phyloP scores from a whole-genome alignment of 1,140 invertebrate genomes.

The Eupeodes corollae region DNA sequence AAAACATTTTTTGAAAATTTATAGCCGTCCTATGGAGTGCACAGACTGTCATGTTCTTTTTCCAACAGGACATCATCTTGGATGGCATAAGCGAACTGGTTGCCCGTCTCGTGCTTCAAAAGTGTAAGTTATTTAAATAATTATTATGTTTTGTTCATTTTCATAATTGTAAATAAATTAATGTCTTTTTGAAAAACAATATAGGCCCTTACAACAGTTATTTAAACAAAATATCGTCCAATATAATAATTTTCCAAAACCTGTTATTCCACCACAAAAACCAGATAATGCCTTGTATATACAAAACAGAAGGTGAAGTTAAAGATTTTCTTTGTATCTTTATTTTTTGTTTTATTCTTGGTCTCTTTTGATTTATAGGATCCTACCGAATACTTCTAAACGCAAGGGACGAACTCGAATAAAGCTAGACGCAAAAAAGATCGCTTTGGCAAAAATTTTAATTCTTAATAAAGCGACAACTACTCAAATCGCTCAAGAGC shows the following conservation, averaged over 20 bases:
- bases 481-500: slow-evolving; percentile 31
- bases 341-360: too few relatives aligned
- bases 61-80: slow-evolving; percentile 33
- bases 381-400: slow-evolving; percentile 22
- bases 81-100: slow-evolving; percentile 35
- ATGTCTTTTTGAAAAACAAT: background rate
- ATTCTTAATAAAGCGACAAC: slow-evolving; percentile 33
- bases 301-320: slow-evolving; percentile 26
- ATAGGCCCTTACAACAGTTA: slow-evolving; percentile 31
- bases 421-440: slow-evolving; percentile 33
- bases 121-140: slow-evolving; percentile 17
- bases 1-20: background rate
- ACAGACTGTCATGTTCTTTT: slow-evolving; percentile 34
- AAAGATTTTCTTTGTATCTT: too few relatives aligned
- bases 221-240: slow-evolving; percentile 34
- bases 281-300: slow-evolving; percentile 22
- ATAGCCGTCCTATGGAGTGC: slow-evolving; percentile 34
- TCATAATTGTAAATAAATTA: background rate
- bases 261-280: slow-evolving; percentile 20
- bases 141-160: background rate
- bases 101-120: slow-evolving; percentile 32
- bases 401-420: slow-evolving; percentile 34
- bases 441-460: slow-evolving; percentile 30
- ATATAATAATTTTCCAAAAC: slow-evolving; percentile 34
- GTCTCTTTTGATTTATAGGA: slow-evolving; percentile 6